Base-by-base conservation (phyloP, 2,888 invertebrate species). In the Hoplodrina blanda region DNA sequence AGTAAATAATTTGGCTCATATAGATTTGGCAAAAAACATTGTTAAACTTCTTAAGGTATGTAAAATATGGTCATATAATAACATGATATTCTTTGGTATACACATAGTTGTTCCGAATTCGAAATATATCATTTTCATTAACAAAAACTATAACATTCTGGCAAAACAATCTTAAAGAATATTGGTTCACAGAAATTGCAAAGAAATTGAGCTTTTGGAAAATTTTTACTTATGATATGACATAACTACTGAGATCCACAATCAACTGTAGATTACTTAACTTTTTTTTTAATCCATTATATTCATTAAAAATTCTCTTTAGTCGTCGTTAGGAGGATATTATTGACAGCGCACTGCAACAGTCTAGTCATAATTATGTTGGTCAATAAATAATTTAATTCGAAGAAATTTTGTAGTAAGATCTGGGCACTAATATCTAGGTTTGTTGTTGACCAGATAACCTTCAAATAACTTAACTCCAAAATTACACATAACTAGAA, bases 261-360 rank as follows among this genome's bases (percentile, higher is more conserved):
- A 94, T 94, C 95, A 94, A 90, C 91, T 94, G 94, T 92, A 94
- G 92, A 90, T 95, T 95, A 95, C 94, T 94, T 92, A 94, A 94
- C 89, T 89, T 83, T 63, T 70, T 75, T 74, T 72, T 62, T 65
- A 19, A 69, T 25, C 25, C 25, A 25, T 25, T 25, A 25, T 33
- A 44, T 65, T 61, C 7, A 33, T 57, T n/a, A 4, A 11, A 4
- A 11, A 37, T 55, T 49, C 0, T 46, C 52, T 54, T 70, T 46
- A 52, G 37, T 33, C 13, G 37, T 74, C 19, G 13, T 0, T 60
- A 37, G 2, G 17, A 46, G 15, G 46, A 46, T 46, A 17, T 46
- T 46, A 46, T 46, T 5, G 17, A 17, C 46, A 46, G 17, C 15
- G 6, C 17, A 0, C 5, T 46, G 4, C 17, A 46, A 46, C 11